These are phyloP conservation scores for Thaumetopoea pityocampa DNA, from an alignment of 1,140 invertebrate genomes.

Conservation along the genomic window DNA sequence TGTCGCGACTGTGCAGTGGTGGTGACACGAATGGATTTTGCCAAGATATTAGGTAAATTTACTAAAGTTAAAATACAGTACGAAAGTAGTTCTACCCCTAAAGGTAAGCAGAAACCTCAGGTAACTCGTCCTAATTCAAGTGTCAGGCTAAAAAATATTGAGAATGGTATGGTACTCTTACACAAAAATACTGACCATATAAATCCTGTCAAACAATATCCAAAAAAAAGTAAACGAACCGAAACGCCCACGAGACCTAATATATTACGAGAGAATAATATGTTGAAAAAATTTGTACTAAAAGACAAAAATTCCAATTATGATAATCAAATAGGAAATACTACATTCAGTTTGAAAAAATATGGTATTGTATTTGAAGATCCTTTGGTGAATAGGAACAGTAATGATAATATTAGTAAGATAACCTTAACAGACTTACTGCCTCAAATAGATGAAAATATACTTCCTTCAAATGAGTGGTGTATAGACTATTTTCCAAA, in stretches of 20 bases:
- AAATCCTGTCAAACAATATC: conserved; percentile 40
- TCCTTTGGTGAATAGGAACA: conserved; percentile 35
- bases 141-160: conserved; percentile 56
- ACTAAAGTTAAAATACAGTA: conserved; percentile 69
- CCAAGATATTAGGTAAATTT: conserved; percentile 67
- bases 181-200: conserved; percentile 51
- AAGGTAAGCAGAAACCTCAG: conserved; percentile 34
- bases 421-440: conserved; percentile 46
- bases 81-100: conserved; percentile 49
- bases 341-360: conserved; percentile 39
- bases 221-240: conserved; percentile 30
- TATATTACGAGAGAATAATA: conserved; percentile 64
- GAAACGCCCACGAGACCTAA: conserved; percentile 19
- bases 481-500: conserved; percentile 67
- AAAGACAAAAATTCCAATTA: conserved; percentile 41
- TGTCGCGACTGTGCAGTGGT: conserved; percentile 65
- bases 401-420: conserved; percentile 41
- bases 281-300: conserved; percentile 36
- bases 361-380: conserved; percentile 62
- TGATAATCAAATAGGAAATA: conserved; percentile 21
- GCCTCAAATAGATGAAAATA: conserved; percentile 47
- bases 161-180: conserved; percentile 69
- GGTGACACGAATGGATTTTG: conserved; percentile 69
- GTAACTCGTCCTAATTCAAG: conserved; percentile 32
- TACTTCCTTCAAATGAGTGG: conserved; percentile 66